Evolutionary conservation across 2,113 vertebrate species (phyloP).

Genomic region (Hippolais icterina): DNA sequence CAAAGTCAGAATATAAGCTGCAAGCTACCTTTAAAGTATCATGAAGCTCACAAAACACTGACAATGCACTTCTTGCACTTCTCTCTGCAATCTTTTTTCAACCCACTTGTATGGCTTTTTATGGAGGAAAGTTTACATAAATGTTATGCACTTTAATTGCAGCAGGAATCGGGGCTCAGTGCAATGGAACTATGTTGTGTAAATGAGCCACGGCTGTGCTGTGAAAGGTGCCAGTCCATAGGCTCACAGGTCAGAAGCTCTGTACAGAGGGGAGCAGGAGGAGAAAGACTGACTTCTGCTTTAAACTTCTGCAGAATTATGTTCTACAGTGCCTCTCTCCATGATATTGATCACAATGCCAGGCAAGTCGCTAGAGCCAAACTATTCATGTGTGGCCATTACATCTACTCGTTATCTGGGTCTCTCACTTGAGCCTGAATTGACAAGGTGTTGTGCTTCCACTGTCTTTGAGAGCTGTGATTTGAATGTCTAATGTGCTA

Average conservation of each 20-base stretch:
- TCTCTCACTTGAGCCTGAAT: neutral
- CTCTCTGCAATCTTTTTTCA: neutral
- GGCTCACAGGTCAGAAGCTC: neutral
- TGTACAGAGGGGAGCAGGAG: neutral
- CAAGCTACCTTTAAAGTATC: neutral
- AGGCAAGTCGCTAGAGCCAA: neutral
- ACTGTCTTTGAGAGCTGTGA: neutral
- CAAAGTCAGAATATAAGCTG: neutral
- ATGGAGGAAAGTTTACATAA: neutral
- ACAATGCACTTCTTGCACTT: neutral
- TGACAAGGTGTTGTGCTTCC: neutral
- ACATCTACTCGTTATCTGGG: neutral
- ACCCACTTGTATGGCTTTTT: accelerated
- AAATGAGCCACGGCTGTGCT: neutral
- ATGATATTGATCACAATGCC: accelerated
- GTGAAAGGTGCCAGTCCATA: neutral
- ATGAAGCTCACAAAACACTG: neutral
- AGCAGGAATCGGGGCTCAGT: neutral
- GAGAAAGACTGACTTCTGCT: neutral
- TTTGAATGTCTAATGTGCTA: neutral
- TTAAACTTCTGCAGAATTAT: neutral
- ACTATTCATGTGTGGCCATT: neutral
- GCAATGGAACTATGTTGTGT: neutral
- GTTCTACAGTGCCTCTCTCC: neutral
- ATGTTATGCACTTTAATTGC: neutral